Evolutionary conservation across 2,113 vertebrate genomes (phyloP).

Genomic region (Bufo bufo): DNA sequence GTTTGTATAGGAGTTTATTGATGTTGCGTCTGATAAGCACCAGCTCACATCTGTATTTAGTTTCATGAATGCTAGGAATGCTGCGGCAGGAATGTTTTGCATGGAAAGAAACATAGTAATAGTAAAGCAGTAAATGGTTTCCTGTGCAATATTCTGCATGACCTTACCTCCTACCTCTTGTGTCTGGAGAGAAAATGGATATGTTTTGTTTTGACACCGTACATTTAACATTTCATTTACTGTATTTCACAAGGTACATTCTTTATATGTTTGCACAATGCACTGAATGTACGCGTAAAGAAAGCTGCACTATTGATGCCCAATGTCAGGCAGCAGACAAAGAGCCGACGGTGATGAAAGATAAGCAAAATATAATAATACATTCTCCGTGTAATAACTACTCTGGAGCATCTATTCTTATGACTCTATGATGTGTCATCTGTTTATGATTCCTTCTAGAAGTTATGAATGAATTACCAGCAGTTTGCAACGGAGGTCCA

Average conservation of each 20-base stretch:
- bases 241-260: constrained; percentile 1
- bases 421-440: too few relatives aligned
- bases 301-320: background rate
- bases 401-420: too few relatives aligned
- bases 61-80: constrained; percentile 23
- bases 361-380: background rate
- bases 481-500: too few relatives aligned
- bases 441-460: too few relatives aligned
- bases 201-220: background rate
- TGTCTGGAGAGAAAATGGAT: constrained; percentile 5
- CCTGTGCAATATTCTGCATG: constrained; percentile 22
- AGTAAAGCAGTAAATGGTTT: constrained; percentile 39
- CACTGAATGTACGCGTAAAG: background rate
- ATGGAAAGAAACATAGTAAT: constrained; percentile 18
- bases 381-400: background rate
- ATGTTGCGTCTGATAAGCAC: constrained; percentile 11
- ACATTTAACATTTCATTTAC: background rate
- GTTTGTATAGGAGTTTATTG: background rate
- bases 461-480: too few relatives aligned
- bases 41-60: constrained; percentile 32
- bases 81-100: constrained; percentile 33
- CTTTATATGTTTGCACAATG: background rate
- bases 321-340: background rate
- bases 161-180: constrained; percentile 19
- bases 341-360: background rate